phyloP scores from a whole-genome alignment of 2,888 invertebrate genomes.

The Teinopalpus imperialis region DNA sequence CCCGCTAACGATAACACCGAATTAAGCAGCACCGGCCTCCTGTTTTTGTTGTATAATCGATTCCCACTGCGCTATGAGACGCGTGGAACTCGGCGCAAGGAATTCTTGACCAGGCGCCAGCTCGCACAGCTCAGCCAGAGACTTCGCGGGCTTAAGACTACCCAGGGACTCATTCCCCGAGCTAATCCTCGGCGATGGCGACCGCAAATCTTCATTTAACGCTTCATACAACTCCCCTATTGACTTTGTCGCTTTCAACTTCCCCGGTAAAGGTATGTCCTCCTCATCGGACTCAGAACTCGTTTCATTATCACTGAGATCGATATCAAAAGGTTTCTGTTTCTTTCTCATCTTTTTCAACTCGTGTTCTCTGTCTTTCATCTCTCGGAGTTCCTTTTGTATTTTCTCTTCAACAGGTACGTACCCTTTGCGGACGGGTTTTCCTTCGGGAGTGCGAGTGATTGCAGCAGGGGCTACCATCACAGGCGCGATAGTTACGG shows the following conservation, averaged over 20 bases:
- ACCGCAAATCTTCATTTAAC: slow-evolving; percentile 68
- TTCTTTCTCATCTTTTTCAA: slow-evolving; percentile 86
- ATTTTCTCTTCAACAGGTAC: slow-evolving; percentile 95
- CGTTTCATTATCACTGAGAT: slow-evolving; percentile 82
- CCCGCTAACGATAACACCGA: slow-evolving; percentile 21
- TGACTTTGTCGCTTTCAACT: slow-evolving; percentile 84
- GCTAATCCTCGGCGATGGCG: slow-evolving; percentile 71
- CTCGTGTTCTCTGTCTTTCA: slow-evolving; percentile 91
- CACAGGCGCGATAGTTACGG: slow-evolving; percentile 43
- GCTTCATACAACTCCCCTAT: slow-evolving; percentile 86
- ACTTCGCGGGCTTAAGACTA: slow-evolving; percentile 84
- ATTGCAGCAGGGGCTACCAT: slow-evolving; percentile 56
- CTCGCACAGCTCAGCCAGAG: slow-evolving; percentile 86
- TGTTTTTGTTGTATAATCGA: slow-evolving; percentile 86
- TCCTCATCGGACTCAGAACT: slow-evolving; percentile 82
- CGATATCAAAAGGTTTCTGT: slow-evolving; percentile 83
- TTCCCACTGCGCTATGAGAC: slow-evolving; percentile 91
- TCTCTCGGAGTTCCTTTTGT: slow-evolving; percentile 91
- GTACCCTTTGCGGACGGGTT: slow-evolving; percentile 87
- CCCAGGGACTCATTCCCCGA: slow-evolving; percentile 71
- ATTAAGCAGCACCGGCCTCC: slow-evolving; percentile 77
- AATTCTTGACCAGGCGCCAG: slow-evolving; percentile 83
- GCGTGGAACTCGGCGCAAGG: slow-evolving; percentile 85
- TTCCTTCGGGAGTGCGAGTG: slow-evolving; percentile 82
- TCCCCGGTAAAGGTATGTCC: slow-evolving; percentile 82